A percentile compares a stretch with the other conserved stretches of the same genome.
Evolutionary conservation across 2,797 vertebrate genomes (phyloP).

Genomic region (Macropus fuliginosus): DNA sequence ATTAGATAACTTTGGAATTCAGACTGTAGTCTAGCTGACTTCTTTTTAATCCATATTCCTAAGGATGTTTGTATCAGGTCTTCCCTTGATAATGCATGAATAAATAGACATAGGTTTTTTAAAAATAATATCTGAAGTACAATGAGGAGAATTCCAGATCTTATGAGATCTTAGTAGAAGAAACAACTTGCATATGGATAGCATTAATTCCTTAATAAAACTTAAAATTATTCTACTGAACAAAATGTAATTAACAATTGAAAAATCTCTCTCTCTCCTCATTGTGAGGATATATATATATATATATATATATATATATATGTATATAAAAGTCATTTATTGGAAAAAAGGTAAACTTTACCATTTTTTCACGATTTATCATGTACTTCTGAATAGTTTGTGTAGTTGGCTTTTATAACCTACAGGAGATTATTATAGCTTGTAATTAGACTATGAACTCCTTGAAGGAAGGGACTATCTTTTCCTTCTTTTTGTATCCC

Average conservation of each 20-base stretch:
- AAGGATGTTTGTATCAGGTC: not conserved
- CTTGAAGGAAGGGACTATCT: too few relatives aligned
- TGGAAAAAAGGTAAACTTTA: too few relatives aligned
- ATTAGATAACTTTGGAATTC: not conserved
- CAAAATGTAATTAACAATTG: not conserved
- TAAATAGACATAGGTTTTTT: not conserved
- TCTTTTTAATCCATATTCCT: not conserved
- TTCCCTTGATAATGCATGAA: not conserved
- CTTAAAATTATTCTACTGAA: not conserved
- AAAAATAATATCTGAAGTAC: not conserved
- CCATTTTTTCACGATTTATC: too few relatives aligned
- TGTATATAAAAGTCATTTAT: too few relatives aligned
- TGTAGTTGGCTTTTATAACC: too few relatives aligned
- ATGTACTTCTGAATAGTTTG: too few relatives aligned
- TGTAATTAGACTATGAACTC: too few relatives aligned
- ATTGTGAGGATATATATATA: not conserved
- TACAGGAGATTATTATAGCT: too few relatives aligned
- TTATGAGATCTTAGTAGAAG: not conserved
- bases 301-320: not conserved
- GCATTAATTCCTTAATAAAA: not conserved
- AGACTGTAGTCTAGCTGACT: not conserved
- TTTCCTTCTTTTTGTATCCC: too few relatives aligned
- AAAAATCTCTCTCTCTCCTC: not conserved
- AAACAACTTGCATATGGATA: not conserved
- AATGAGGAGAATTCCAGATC: not conserved